Evolutionary conservation across 2,113 vertebrate genomes (phyloP).

Genomic region (Brienomyrus longianalis): DNA sequence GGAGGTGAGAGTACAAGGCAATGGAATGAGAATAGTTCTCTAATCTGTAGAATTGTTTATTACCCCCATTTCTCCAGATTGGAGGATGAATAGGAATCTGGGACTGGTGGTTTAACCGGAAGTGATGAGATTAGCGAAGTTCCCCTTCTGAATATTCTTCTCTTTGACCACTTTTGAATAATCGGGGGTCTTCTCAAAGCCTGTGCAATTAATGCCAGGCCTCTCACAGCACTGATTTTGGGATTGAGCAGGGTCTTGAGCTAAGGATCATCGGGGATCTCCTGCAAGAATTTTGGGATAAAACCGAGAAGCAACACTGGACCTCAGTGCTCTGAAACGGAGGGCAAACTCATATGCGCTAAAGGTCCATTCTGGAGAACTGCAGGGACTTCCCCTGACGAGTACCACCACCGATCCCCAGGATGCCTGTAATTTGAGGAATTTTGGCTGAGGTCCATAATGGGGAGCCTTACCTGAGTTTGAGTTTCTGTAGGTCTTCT

Average conservation of each 20-base stretch:
- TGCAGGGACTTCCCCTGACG: neutral
- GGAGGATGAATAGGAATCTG: neutral
- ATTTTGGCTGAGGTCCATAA: neutral
- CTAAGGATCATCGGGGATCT: neutral
- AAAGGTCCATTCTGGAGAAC: neutral
- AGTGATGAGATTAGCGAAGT: neutral
- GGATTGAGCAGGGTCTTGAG: neutral
- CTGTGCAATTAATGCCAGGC: neutral
- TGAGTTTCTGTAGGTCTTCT: slow-evolving; percentile 84
- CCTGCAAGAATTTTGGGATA: neutral
- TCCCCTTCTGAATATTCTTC: neutral
- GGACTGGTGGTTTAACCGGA: neutral
- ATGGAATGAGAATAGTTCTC: slow-evolving; percentile 35
- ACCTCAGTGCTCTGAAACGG: neutral
- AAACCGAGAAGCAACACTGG: neutral
- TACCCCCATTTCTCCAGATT: neutral
- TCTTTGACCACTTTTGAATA: neutral
- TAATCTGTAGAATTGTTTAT: slow-evolving; percentile 24
- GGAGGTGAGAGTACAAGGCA: slow-evolving; percentile 15
- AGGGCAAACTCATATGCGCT: neutral
- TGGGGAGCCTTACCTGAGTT: slow-evolving; percentile 70
- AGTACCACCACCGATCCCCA: neutral
- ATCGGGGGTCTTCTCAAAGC: neutral
- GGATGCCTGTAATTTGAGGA: neutral
- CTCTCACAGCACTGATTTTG: neutral